Conservation (phyloP, 2,797 vertebrate species). For the Acestrorhynchus altus region DNA sequence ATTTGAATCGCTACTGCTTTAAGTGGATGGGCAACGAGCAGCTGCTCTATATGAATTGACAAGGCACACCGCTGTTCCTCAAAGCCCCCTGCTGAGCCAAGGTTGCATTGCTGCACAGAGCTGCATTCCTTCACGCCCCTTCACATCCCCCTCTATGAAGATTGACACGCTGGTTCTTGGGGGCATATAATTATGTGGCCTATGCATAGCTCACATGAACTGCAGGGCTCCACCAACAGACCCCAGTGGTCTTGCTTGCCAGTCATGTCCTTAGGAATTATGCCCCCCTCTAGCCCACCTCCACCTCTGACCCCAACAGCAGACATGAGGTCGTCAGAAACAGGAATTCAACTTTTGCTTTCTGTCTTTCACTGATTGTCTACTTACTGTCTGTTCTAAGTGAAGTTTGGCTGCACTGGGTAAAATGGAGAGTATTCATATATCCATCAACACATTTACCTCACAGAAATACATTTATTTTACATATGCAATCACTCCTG, state of each 20-base stretch:
- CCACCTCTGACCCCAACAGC: conserved; percentile 36
- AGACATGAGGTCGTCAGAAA: conserved; percentile 50
- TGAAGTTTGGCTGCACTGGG: neutral
- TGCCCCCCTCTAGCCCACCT: conserved; percentile 64
- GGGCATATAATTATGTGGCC: conserved; percentile 79
- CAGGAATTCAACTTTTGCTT: conserved; percentile 54
- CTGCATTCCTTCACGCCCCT: conserved; percentile 1
- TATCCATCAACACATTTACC: conserved; percentile 28
- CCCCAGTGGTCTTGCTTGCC: conserved; percentile 69
- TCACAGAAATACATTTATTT: conserved; percentile 8
- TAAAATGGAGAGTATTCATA: neutral
- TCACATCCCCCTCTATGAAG: conserved; percentile 74
- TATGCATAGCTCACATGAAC: conserved; percentile 70
- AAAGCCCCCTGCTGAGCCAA: conserved; percentile 43
- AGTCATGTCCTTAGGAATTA: conserved; percentile 74
- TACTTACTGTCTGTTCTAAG: neutral
- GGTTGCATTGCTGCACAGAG: conserved; percentile 27
- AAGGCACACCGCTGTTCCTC: conserved; percentile 26
- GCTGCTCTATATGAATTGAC: conserved; percentile 21
- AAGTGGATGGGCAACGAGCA: neutral
- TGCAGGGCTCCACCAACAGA: conserved; percentile 66
- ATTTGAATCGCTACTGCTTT: neutral
- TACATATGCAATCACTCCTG: conserved; percentile 14
- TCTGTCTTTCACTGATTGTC: conserved; percentile 9
- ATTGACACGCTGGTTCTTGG: conserved; percentile 78